A percentile compares a stretch with the other conserved stretches of the same genome.
These are phyloP conservation scores for Psammodynastes pulverulentus DNA, from an alignment of 2,113 vertebrate genomes.

Conservation along the genomic window DNA sequence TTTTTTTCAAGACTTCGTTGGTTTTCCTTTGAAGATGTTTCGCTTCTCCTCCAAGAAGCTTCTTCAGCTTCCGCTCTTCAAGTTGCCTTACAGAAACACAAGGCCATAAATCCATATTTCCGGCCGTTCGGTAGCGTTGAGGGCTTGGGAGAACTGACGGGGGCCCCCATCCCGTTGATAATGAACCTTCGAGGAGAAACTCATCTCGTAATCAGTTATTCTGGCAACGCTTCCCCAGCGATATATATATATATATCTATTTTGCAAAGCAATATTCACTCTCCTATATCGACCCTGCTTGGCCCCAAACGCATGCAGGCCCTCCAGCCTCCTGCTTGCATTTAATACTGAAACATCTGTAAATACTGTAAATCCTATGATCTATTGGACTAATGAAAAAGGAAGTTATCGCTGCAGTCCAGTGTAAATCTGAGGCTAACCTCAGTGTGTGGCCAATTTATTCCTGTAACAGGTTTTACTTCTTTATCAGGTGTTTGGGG, in stretches of 20 bases:
- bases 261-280: conserved; percentile 50
- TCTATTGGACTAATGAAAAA: conserved; percentile 73
- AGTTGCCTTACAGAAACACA: rapidly evolving
- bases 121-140: rapidly evolving
- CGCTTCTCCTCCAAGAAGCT: no score
- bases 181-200: conserved; percentile 38
- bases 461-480: conserved; percentile 73
- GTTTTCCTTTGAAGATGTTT: no score
- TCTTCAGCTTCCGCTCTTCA: not conserved
- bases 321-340: conserved; percentile 47
- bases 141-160: not conserved
- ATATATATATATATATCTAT: no score
- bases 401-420: conserved; percentile 64
- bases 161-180: not conserved
- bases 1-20: no score
- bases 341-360: conserved; percentile 64
- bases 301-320: conserved; percentile 52
- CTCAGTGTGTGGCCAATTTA: conserved; percentile 72
- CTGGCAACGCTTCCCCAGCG: conserved; percentile 53
- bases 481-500: conserved; percentile 66
- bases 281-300: conserved; percentile 62
- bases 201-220: conserved; percentile 58
- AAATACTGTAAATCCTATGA: conserved; percentile 70
- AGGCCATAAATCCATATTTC: not conserved
- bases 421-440: conserved; percentile 69